Percentiles rank a stretch among this genome's conserved stretches.
Evolutionary conservation across 1,140 invertebrate species (phyloP).

Genomic region (silkworm (Bombyx mori)): DNA sequence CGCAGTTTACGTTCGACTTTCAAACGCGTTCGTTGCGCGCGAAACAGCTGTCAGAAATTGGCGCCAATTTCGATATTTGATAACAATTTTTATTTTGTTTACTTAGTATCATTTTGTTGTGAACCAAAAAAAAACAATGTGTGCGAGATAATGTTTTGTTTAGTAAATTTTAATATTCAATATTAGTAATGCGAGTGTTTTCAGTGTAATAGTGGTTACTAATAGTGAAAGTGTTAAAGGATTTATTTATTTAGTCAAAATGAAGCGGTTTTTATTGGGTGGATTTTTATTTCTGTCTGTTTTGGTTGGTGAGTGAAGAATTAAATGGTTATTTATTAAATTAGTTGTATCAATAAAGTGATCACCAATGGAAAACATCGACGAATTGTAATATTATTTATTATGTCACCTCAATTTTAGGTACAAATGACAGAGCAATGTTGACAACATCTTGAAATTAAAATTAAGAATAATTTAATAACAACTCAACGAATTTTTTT

Average conservation of each 20-base stretch:
- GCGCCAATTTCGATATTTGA: conserved; percentile 13
- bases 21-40: conserved; percentile 36
- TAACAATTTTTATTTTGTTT: conserved; percentile 15
- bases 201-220: conserved; percentile 32
- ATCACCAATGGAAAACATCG: too few relatives aligned
- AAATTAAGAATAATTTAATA: too few relatives aligned
- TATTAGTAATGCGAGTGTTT: conserved; percentile 23
- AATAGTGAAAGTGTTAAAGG: conserved; percentile 49
- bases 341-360: too few relatives aligned
- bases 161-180: conserved; percentile 5
- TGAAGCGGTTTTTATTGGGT: conserved; percentile 30
- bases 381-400: too few relatives aligned
- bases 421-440: too few relatives aligned
- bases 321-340: too few relatives aligned
- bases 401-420: too few relatives aligned
- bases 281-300: conserved; percentile 41
- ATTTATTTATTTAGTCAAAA: conserved; percentile 43
- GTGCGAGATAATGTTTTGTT: conserved; percentile 11
- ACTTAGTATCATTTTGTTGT: conserved; percentile 4
- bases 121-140: conserved; percentile 7
- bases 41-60: conserved; percentile 21
- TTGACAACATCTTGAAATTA: too few relatives aligned
- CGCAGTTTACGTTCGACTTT: conserved; percentile 61
- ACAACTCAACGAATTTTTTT: too few relatives aligned
- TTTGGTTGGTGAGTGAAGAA: conserved; percentile 38